Conservation (phyloP, 2,888 invertebrate genomes). For the Noctua janthe region DNA sequence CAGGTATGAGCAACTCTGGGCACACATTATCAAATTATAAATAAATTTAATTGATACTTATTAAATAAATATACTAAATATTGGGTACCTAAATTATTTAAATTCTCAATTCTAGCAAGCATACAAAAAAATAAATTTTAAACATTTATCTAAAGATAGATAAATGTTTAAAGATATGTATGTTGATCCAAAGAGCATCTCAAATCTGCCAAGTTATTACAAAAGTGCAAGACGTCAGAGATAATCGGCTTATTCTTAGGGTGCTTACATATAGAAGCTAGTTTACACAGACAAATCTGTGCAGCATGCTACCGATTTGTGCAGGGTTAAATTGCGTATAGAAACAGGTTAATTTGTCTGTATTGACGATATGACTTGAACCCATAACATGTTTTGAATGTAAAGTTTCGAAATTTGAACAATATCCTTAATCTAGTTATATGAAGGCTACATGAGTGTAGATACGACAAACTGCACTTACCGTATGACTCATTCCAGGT, state of each 20-base stretch:
- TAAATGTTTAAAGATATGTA: background rate
- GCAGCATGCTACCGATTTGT: too few relatives aligned
- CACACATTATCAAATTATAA: conserved; percentile 13
- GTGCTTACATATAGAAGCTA: too few relatives aligned
- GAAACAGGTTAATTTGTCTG: too few relatives aligned
- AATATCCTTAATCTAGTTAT: background rate
- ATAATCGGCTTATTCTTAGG: background rate
- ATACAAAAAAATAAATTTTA: background rate
- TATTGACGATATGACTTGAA: too few relatives aligned
- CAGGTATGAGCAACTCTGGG: conserved; percentile 89
- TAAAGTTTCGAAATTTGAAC: background rate
- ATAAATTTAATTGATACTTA: background rate
- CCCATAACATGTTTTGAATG: too few relatives aligned
- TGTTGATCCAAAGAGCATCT: background rate
- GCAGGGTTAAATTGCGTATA: too few relatives aligned
- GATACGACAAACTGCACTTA: conserved; percentile 3
- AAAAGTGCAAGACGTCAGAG: background rate
- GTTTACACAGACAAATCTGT: too few relatives aligned
- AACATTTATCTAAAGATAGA: background rate
- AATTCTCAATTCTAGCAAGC: background rate
- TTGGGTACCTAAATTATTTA: background rate
- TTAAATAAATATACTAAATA: background rate
- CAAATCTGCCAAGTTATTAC: background rate
- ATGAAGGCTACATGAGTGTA: background rate
- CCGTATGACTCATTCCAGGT: too few relatives aligned